These are phyloP conservation scores for Beris chalybata DNA, from an alignment of 2,888 invertebrate species.

Conservation along the genomic window DNA sequence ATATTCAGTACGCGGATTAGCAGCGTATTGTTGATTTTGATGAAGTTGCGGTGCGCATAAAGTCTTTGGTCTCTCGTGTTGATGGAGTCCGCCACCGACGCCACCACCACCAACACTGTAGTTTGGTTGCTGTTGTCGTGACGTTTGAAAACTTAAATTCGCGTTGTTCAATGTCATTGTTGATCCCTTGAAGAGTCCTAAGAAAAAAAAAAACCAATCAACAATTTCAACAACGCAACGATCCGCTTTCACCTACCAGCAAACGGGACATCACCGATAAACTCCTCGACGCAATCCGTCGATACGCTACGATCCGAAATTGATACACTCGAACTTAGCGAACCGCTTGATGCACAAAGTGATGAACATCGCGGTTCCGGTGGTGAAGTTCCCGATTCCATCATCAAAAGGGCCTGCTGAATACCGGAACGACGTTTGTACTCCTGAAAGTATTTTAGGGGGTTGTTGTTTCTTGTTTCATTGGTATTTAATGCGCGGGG, in stretches of 20 bases:
- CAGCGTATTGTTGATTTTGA: neutral
- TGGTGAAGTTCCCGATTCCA: constrained; percentile 52
- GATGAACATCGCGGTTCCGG: constrained; percentile 38
- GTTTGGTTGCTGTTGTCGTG: constrained; percentile 59
- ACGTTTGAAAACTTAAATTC: constrained; percentile 24
- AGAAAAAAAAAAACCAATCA: neutral
- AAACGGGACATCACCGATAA: constrained; percentile 82
- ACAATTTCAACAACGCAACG: constrained; percentile 30
- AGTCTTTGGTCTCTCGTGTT: constrained; percentile 40
- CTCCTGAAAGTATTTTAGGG: constrained; percentile 60
- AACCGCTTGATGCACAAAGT: constrained; percentile 64
- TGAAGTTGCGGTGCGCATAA: constrained; percentile 15
- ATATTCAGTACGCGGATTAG: constrained; percentile 16
- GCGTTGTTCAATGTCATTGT: constrained; percentile 69
- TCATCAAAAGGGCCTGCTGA: constrained; percentile 59
- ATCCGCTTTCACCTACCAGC: constrained; percentile 67
- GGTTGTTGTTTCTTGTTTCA: no score
- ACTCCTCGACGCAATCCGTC: constrained; percentile 82
- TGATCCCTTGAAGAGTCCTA: constrained; percentile 83
- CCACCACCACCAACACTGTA: constrained; percentile 68
- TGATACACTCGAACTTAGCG: constrained; percentile 71
- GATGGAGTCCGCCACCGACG: constrained; percentile 53
- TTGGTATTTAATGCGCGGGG: no score
- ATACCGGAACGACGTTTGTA: constrained; percentile 74
- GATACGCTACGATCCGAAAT: constrained; percentile 74